Evolutionary conservation across 2,888 invertebrate species (phyloP), one percentile per base, ranked within the genome.

Genomic region (Perizoma affinitatum): DNA sequence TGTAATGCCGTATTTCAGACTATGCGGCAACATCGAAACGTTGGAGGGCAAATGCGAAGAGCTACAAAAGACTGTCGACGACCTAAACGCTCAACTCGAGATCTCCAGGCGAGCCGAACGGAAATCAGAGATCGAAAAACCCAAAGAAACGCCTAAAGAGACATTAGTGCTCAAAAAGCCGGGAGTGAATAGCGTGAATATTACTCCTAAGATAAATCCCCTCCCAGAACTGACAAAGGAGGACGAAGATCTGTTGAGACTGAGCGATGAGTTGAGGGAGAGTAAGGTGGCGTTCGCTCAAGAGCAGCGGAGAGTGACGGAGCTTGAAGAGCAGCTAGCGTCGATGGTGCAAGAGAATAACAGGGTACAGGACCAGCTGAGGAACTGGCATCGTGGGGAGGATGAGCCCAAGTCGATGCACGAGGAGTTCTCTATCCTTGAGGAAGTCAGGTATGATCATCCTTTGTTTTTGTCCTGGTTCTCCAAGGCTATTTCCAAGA

Each of bases 31-130:
- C 73, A 95, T 97, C 71, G 97, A 97, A 83, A 94, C 94, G 38
- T 91, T 98, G 75, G 98, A 98, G 86, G 85, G 94, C 47, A 96
- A 96, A 81, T 95, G 96, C 82, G 98, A 98, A 77, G 98, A 98
- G 67, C 90, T 97, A 57, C 96, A 96, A 77, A 95, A 95, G 83
- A 95, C 94, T 82, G 92, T 96, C 68, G 97, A 98, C 74, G 97
- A 97, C 70, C 86, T 96, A 55, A 94, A 93, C 52, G 92, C 94
- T 52, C 93, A 94, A 73, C 84, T 95, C 55, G 94, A 94, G 60
- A 86, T 93, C 49, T 93, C 94, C 67, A 93, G 92, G 68, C 89
- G 93, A 74, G 94, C 93, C 40, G 94, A 94, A 70, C 83, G 92
- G 56, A 93, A 91, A 77, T 83, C 84, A 8, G 92, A 90, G 65